Evolutionary conservation across 2,888 invertebrate species (phyloP).

Genomic region (Dryocosmus kuriphilus): DNA sequence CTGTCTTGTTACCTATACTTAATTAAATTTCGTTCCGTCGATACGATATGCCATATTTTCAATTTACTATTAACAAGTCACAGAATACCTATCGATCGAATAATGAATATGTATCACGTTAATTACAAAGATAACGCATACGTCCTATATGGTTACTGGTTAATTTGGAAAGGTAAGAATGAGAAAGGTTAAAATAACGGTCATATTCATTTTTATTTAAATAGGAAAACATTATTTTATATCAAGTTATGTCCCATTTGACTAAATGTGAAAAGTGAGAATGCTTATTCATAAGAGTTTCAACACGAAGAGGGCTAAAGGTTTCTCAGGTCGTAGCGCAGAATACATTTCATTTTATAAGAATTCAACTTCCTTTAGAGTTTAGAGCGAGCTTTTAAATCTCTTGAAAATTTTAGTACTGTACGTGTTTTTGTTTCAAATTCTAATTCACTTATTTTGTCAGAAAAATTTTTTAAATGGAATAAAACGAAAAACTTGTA

Average conservation of each 20-base stretch:
- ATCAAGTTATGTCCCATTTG: neutral
- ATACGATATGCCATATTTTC: neutral
- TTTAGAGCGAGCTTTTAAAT: too few relatives aligned
- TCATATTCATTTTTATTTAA: too few relatives aligned
- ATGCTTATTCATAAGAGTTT: neutral
- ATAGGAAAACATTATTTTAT: too few relatives aligned
- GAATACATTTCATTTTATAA: neutral
- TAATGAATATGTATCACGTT: too few relatives aligned
- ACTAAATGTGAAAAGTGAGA: neutral
- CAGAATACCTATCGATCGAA: neutral
- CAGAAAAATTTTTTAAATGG: too few relatives aligned
- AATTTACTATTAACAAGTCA: neutral
- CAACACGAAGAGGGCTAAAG: neutral
- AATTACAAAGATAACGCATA: neutral
- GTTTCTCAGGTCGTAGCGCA: neutral
- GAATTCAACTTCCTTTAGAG: neutral
- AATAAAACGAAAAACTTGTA: too few relatives aligned
- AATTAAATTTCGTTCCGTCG: neutral
- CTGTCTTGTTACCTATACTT: neutral
- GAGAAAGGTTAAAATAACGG: too few relatives aligned
- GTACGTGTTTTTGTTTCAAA: too few relatives aligned
- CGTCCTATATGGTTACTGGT: neutral
- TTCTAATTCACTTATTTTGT: too few relatives aligned
- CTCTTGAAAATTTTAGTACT: too few relatives aligned
- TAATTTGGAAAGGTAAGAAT: too few relatives aligned